Conservation (phyloP, 2,113 vertebrate genomes). For the Himantopus leucocephalus region DNA sequence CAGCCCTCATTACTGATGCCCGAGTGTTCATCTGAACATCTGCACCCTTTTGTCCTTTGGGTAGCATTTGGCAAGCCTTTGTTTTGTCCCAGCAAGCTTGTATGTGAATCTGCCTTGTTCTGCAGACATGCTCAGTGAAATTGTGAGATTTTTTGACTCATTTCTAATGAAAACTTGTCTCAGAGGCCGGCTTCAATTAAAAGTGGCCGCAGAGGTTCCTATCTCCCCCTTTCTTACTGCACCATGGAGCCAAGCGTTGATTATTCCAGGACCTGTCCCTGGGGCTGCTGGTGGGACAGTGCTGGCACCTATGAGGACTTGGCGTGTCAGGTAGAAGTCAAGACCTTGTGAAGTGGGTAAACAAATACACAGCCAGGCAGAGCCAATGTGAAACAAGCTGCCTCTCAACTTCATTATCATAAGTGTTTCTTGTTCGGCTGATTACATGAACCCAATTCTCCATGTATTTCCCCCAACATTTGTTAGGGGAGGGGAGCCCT, state of each 20-base stretch:
- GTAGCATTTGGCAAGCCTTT: background rate
- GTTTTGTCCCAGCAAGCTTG: background rate
- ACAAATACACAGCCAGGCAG: background rate
- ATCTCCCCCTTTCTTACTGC: background rate
- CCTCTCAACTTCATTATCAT: background rate
- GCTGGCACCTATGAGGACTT: background rate
- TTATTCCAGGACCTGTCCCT: background rate
- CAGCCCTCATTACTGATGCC: background rate
- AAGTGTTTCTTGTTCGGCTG: slow-evolving; percentile 7
- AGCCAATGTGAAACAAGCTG: background rate
- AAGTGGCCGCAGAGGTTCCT: background rate
- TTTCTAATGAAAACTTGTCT: background rate
- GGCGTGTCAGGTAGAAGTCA: background rate
- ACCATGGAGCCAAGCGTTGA: background rate
- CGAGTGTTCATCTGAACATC: background rate
- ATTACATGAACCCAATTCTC: background rate
- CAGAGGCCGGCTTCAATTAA: background rate
- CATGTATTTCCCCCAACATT: background rate
- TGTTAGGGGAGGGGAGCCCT: background rate
- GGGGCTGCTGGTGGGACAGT: background rate
- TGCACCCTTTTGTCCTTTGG: background rate
- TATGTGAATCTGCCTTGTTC: background rate
- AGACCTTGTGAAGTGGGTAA: background rate
- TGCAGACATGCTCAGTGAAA: background rate
- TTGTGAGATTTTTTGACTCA: background rate